A percentile compares a stretch with the other conserved stretches of the same genome.
These are phyloP conservation scores for Listrodromus nycthemerus DNA, from an alignment of 2,888 invertebrate species.

Conservation along the genomic window DNA sequence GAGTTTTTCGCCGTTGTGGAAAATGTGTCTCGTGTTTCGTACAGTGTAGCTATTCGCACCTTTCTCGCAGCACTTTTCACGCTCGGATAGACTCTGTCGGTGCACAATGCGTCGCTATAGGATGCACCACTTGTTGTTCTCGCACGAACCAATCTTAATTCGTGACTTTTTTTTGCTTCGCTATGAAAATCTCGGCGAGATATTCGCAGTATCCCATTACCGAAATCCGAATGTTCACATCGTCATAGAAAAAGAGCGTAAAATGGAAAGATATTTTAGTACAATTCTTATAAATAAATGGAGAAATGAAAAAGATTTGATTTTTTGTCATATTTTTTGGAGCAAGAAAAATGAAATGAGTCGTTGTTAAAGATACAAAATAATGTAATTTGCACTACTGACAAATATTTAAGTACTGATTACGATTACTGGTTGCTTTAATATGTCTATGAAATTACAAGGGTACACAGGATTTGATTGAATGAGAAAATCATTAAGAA, in stretches of 20 bases:
- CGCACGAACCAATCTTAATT: not conserved
- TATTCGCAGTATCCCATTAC: not conserved
- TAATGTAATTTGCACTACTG: too few species aligned
- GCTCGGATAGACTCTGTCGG: slow-evolving; percentile 14
- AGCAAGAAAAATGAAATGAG: too few species aligned
- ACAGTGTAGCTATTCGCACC: slow-evolving; percentile 31
- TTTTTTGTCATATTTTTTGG: too few species aligned
- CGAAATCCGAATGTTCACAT: not conserved
- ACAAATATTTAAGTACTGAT: too few species aligned
- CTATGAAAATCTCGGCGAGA: not conserved
- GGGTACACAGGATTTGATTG: too few species aligned
- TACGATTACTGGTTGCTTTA: too few species aligned
- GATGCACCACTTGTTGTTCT: slow-evolving; percentile 18
- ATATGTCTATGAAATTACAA: too few species aligned
- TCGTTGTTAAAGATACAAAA: too few species aligned
- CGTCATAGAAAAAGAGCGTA: not conserved
- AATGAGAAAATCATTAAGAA: too few species aligned
- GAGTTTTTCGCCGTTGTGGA: slow-evolving; percentile 46
- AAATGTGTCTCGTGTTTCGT: slow-evolving; percentile 35
- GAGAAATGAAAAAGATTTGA: too few species aligned
- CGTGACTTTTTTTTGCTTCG: not conserved
- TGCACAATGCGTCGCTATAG: not conserved
- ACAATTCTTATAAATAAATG: too few species aligned
- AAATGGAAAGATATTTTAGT: not conserved
- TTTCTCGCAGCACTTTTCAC: slow-evolving; percentile 46